Percentiles rank a stretch among this genome's conserved stretches.
phyloP scores from a whole-genome alignment of 2,888 invertebrate genomes.

The Vannuccia rotundouncinata region DNA sequence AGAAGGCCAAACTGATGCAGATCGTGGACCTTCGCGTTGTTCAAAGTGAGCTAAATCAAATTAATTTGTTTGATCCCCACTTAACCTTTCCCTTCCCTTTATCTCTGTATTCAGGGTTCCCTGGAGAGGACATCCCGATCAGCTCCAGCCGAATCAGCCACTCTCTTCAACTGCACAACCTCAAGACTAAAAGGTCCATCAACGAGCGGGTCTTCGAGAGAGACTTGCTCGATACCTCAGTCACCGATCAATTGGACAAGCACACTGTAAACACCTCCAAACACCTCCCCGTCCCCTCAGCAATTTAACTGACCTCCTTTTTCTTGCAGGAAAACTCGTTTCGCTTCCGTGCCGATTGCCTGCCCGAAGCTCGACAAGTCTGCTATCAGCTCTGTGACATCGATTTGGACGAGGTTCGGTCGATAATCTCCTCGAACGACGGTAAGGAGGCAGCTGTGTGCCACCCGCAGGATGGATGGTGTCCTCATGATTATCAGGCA shows the following conservation, averaged over 20 bases:
- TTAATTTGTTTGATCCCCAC: neutral
- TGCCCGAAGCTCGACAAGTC: constrained; percentile 77
- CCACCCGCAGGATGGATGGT: constrained; percentile 32
- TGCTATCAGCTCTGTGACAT: constrained; percentile 84
- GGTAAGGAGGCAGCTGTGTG: constrained; percentile 42
- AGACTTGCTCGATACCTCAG: neutral
- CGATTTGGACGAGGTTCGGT: constrained; percentile 69
- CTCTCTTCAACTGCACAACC: neutral
- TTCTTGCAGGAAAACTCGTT: constrained; percentile 53
- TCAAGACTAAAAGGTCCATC: neutral
- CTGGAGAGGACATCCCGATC: neutral
- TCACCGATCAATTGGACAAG: neutral
- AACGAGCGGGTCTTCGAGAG: neutral
- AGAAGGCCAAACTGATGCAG: constrained; percentile 74
- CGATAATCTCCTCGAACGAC: constrained; percentile 46
- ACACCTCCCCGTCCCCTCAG: neutral
- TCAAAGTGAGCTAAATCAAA: constrained; percentile 45
- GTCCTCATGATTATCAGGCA: constrained; percentile 34
- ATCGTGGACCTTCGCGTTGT: constrained; percentile 68
- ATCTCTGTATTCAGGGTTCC: neutral
- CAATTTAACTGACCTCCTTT: neutral
- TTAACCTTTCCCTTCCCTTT: neutral
- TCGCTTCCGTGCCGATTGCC: constrained; percentile 65
- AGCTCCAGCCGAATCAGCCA: too few relatives aligned
- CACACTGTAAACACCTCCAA: neutral